Conservation (phyloP, 2,888 invertebrate genomes). For the Arrhopalites spinosus region DNA sequence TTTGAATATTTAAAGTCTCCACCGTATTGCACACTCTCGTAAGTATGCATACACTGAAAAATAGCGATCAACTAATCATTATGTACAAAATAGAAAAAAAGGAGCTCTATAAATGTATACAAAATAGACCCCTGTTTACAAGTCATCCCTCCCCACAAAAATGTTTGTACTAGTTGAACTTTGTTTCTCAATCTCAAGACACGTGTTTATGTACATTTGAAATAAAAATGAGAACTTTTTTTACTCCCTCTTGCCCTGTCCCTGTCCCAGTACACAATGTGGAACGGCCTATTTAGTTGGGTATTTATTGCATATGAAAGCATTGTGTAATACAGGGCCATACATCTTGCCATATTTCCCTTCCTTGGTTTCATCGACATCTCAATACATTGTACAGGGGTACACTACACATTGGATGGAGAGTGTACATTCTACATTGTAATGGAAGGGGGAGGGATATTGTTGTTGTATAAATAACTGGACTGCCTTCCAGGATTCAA, state of each 20-base stretch:
- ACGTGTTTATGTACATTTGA: slow-evolving; percentile 30
- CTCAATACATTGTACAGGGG: neutral
- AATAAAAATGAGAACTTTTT: neutral
- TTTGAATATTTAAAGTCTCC: slow-evolving; percentile 35
- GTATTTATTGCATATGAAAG: neutral
- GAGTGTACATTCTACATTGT: neutral
- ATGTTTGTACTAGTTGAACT: no score
- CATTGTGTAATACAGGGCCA: neutral
- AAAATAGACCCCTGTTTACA: neutral
- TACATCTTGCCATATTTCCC: neutral
- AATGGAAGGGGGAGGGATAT: neutral
- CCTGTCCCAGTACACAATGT: neutral
- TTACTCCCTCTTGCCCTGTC: neutral
- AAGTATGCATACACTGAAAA: no score
- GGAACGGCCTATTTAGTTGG: neutral
- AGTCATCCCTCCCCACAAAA: slow-evolving; percentile 15
- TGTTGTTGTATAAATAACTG: no score
- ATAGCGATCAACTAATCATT: slow-evolving; percentile 42
- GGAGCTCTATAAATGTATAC: no score
- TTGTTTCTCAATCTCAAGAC: slow-evolving; percentile 30
- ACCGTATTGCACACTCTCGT: neutral
- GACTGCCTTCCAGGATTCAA: no score
- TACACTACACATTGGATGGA: neutral
- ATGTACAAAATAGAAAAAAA: slow-evolving; percentile 27
- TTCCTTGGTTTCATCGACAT: no score